Base-by-base conservation (phyloP, 1,140 invertebrate genomes). In the Diabrotica virgifera region DNA sequence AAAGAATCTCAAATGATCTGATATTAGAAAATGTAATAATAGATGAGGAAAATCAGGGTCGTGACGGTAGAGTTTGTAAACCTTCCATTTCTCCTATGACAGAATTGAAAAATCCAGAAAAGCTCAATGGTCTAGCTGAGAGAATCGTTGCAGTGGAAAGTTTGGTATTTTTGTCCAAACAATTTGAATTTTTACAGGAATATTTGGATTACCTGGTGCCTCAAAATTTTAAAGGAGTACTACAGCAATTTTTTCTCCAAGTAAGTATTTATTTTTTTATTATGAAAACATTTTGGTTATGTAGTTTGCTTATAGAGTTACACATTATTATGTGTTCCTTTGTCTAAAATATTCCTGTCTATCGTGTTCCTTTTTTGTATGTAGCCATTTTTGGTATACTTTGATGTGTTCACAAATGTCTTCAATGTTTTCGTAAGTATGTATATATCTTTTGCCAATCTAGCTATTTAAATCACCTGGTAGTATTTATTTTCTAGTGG, bases 71-170 rank as follows among this genome's bases (percentile, higher is more conserved):
- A 80, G 81, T 90, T 12, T 76, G 81, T 46, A 84, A 85, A 74
- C 88, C 92, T 3, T 80, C 81, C 55, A 76, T 91, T 11, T 92
- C 91, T 1, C 81, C 87, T 5, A 85, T 86, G 63, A 87, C 95
- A 35, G 85, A 94, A 75, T 80, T 95, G 54, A 81, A 80, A 8
- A 85, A 87, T 66, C 82, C 87, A 5, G 89, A 92, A 52, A 88
- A 84, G 65, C 76, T 97, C 5, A 90, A 90, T 77, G 94, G 93
- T 5, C 77, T 98, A 9, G 82, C 88, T 1, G 93, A 96, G 76
- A 84, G 96, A 69, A 88, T 96, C 36, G 90, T 97, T 5, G 96
- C 91, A 0, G 89, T 95, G 0, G 96, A 98, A 81, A 97, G 95
- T 70, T 83, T 95, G 3, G 87, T 95, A 72, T 97, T 96, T 82